Percentiles rank a stretch among this genome's conserved stretches.
These are phyloP conservation scores for Lethocerus indicus DNA, from an alignment of 1,140 invertebrate genomes.

Conservation along the genomic window DNA sequence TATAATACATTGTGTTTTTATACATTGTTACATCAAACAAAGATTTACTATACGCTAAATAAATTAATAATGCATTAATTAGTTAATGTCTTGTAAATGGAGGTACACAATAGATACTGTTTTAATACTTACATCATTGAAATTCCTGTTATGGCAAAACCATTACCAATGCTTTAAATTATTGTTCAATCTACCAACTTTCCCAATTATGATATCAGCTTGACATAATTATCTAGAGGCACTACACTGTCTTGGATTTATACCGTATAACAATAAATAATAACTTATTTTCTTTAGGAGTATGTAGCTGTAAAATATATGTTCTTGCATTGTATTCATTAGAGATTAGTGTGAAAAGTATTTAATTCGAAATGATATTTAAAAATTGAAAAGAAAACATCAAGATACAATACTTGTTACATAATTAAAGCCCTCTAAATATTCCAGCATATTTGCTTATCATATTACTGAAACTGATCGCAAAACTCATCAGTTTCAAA, in stretches of 20 bases:
- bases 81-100: not conserved
- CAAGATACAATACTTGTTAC: not conserved
- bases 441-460: not conserved
- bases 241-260: no score
- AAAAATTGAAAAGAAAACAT: not conserved
- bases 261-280: no score
- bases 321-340: no score
- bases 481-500: not conserved
- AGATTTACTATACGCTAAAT: slow-evolving; percentile 2
- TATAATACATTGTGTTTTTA: no score
- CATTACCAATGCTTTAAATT: not conserved
- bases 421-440: not conserved
- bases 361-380: no score
- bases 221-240: no score
- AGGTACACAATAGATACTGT: not conserved
- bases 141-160: not conserved
- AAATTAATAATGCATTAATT: slow-evolving; percentile 3
- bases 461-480: not conserved
- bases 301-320: no score
- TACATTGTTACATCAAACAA: slow-evolving; percentile 5
- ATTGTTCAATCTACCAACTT: not conserved
- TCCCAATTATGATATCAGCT: no score
- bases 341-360: no score
- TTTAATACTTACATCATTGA: not conserved
- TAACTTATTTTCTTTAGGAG: no score